Evolutionary conservation across 2,113 vertebrate species (phyloP), one percentile per base, ranked within the genome.

Genomic region (Sciurus niger): DNA sequence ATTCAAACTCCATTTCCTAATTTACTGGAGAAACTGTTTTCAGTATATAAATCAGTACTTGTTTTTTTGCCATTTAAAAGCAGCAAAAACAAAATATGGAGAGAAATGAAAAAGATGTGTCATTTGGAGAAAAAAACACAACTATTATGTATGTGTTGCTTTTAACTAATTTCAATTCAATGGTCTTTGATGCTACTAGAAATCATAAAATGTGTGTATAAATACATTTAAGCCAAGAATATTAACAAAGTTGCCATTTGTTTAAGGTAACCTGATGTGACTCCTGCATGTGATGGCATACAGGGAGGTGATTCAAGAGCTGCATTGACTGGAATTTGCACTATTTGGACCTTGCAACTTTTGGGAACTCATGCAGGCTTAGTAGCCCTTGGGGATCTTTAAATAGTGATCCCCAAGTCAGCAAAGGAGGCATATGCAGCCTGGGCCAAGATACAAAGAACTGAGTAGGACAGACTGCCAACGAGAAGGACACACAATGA

Each of bases 1-100:
- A 97, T 95, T 86, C 86, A 95, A 93, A 74, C 25, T 68, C 55
- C 48, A 58, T 89, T 95, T 97, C 74, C 91, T 89, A 91, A 90
- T 90, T 93, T 84, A 96, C 73, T 58, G 79, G 37, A 93, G 82
- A 80, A 60, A 37, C 20, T 85, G 12, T 79, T 97, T 96, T 91
- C 37, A 28, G 74, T 88, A 53, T 89, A 84, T 96, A 95, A 94
- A 94, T 94, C 91, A 93, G 74, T 7, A n/a, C 46, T 84, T 93
- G 58, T 37, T 68, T n/a, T 76, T 96, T 87, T 92, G 80, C 74
- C 58, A 73, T 79, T 91, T 90, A 60, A 84, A 94, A 94, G 46
- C 22, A 74, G 74, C 55, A 82, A 84, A 95, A 96, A 86, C 32
- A 90, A 91, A 97, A 88, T 79, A 34, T 46, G 76, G 16, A 40